Percentiles rank a stretch among this genome's conserved stretches.
Evolutionary conservation across 2,113 vertebrate species (phyloP).

Genomic region (Corynorhinus townsendii): DNA sequence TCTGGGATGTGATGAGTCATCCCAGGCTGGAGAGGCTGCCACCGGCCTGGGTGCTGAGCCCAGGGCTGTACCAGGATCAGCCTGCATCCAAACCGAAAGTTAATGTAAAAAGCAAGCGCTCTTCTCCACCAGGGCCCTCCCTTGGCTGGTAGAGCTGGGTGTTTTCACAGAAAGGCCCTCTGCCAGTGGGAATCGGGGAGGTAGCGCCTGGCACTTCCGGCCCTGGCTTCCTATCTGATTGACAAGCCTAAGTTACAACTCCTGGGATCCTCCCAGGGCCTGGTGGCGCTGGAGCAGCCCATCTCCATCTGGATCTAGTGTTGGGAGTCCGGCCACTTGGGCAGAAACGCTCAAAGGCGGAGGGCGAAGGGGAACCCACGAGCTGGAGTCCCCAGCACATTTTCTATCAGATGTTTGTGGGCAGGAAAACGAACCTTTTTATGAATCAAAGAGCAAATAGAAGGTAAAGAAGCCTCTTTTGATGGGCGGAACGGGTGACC

Average conservation of each 20-base stretch:
- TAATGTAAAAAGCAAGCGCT: neutral
- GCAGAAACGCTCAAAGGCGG: neutral
- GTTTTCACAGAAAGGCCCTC: neutral
- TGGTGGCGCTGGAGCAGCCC: neutral
- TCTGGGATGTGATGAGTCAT: slow-evolving; percentile 45
- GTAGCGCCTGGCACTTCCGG: neutral
- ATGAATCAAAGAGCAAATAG: neutral
- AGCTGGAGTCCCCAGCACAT: neutral
- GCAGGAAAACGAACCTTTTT: neutral
- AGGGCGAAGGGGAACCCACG: neutral
- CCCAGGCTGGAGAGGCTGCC: neutral
- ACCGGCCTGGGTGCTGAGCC: neutral
- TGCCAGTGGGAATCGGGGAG: neutral
- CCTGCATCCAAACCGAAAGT: neutral
- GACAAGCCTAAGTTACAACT: neutral
- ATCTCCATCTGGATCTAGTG: neutral
- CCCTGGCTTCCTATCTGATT: neutral
- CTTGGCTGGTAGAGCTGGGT: neutral
- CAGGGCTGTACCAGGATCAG: neutral
- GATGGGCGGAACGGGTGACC: neutral
- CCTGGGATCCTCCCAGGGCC: neutral
- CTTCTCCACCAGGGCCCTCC: neutral
- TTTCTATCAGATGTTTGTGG: neutral
- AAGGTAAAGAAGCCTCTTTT: neutral
- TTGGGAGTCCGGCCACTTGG: neutral